Evolutionary conservation across 1,140 invertebrate species (phyloP).

Genomic region (Diachasmimorpha longicaudata): DNA sequence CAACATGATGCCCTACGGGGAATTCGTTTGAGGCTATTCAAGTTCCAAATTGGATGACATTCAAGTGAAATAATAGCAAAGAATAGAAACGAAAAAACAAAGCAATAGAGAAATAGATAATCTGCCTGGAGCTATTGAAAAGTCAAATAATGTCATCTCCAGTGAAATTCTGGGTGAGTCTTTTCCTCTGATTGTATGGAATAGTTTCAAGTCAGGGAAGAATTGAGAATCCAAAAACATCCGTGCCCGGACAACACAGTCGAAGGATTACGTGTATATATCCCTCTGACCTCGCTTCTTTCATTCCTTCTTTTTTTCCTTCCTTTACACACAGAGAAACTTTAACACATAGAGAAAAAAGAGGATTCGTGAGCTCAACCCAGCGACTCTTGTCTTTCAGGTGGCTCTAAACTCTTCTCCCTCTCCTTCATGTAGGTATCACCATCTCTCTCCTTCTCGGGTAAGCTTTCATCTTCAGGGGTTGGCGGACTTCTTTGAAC

Average conservation of each 20-base stretch:
- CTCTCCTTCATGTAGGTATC: background rate
- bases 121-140: background rate
- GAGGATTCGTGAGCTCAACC: background rate
- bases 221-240: constrained; percentile 25
- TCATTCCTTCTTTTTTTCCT: background rate
- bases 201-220: background rate
- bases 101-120: background rate
- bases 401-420: background rate
- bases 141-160: background rate
- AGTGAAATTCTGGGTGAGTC: background rate
- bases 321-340: no score
- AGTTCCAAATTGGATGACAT: background rate
- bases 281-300: constrained; percentile 27
- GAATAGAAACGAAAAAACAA: background rate
- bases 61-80: background rate
- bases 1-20: background rate
- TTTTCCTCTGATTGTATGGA: background rate
- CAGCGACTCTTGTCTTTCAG: constrained; percentile 8
- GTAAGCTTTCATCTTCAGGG: background rate
- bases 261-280: constrained; percentile 31
- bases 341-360: background rate
- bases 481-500: background rate
- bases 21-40: background rate
- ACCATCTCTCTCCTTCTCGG: background rate
- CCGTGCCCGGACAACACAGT: constrained; percentile 28